phyloP scores from a whole-genome alignment of 2,797 vertebrate species.

The Macropus fuliginosus region DNA sequence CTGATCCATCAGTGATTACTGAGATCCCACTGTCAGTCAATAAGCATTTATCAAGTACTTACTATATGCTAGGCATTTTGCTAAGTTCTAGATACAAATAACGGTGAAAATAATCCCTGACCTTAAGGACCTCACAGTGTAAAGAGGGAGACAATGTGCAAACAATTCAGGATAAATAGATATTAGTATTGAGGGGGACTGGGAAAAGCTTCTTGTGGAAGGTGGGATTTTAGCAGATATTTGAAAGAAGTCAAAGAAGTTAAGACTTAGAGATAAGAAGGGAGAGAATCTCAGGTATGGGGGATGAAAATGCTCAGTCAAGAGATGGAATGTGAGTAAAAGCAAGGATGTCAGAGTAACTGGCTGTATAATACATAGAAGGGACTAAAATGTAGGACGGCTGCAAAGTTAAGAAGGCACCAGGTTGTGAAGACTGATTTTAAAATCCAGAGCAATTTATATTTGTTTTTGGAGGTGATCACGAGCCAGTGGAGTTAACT shows the following conservation, averaged over 20 bases:
- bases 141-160: neutral
- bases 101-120: neutral
- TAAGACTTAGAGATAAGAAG: neutral
- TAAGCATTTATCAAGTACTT: neutral
- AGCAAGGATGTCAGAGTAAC: neutral
- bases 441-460: neutral
- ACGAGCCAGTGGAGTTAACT: neutral
- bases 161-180: neutral
- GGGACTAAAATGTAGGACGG: neutral
- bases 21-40: neutral
- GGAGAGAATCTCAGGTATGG: neutral
- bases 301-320: neutral
- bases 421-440: neutral
- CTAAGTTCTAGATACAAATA: neutral
- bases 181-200: neutral
- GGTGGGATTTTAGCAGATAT: neutral
- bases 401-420: neutral
- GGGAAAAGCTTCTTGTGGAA: neutral
- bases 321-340: neutral
- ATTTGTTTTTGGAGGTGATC: neutral
- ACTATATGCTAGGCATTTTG: neutral
- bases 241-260: neutral
- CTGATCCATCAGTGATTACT: neutral
- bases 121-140: neutral
- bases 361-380: neutral